Evolutionary conservation across 2,888 invertebrate genomes (phyloP), one percentile per base, ranked within the genome.

Genomic region (Julus scanicus): DNA sequence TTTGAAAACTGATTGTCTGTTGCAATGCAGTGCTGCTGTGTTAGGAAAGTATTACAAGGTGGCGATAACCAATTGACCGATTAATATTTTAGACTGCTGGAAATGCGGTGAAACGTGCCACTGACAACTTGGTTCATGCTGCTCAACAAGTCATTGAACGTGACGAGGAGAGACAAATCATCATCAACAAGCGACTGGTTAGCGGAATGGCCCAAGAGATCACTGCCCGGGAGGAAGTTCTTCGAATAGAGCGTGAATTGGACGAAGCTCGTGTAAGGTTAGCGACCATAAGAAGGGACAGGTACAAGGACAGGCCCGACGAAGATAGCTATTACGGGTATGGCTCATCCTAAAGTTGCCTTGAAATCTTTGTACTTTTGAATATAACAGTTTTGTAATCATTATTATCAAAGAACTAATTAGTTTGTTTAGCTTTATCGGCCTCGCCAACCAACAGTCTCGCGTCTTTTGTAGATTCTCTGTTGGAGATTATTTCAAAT

Each of bases 201-300:
- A 98, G 98, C 86, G 98, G 98, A 39, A 98, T 99, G 92, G 98
- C 98, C 9, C 98, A 99, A 93, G 98, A 98, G 93, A 97, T 98
- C 89, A 95, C 97, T 91, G 97, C 97, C 15, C 88, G 91, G 89
- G 93, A 93, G 90, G 93, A 92, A 89, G 98, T 99, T 1, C 94
- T 99, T 88, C 95, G 97, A 91, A 99, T 99, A 91, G 99, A 99
- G 92, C 95, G 96, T 90, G 97, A 99, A 93, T 93, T 99, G 88
- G 97, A 97, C 90, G 97, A 97, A 91, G 99, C 99, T 0, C 94
- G 99, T 86, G 96, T 96, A 63, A 95, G 97, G 88, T 94, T 99
- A 88, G 97, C 97, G 0, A 96, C 96, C 84, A 97, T 99, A 91
- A 94, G 98, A 9, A 97, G 98, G 91, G 98, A 98, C 53, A 97